phyloP scores from a whole-genome alignment of 2,888 invertebrate species.

The Muschampia plurimacula region DNA sequence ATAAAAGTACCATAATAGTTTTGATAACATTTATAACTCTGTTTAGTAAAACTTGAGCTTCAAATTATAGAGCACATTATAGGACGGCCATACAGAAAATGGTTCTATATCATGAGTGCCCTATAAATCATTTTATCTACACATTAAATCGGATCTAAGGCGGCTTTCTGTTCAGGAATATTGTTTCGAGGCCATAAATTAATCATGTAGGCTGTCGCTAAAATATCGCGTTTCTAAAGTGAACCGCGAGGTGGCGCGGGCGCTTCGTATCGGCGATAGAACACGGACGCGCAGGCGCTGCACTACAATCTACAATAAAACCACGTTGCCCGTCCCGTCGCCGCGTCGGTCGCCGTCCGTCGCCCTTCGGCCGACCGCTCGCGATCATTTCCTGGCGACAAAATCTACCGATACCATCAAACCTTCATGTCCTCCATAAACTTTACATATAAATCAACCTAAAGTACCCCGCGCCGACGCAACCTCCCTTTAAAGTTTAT shows the following conservation, averaged over 20 bases:
- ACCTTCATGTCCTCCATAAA: constrained; percentile 65
- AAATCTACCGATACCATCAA: constrained; percentile 80
- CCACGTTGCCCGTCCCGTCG: constrained; percentile 47
- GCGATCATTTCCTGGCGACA: constrained; percentile 81
- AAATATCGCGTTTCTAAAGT: constrained; percentile 78
- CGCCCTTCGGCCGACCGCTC: constrained; percentile 49
- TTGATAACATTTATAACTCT: neutral
- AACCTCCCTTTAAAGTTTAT: constrained; percentile 66
- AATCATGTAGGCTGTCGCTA: constrained; percentile 85
- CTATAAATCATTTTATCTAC: constrained; percentile 80
- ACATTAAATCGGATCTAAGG: constrained; percentile 76
- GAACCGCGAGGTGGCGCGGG: constrained; percentile 64
- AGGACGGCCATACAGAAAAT: constrained; percentile 49
- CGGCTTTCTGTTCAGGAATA: constrained; percentile 68
- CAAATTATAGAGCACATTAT: constrained; percentile 20
- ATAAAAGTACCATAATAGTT: too few species aligned
- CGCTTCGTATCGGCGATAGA: constrained; percentile 71
- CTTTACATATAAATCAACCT: constrained; percentile 73
- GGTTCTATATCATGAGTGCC: constrained; percentile 57
- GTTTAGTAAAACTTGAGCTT: constrained; percentile 3
- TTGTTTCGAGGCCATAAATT: constrained; percentile 80
- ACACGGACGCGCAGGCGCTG: constrained; percentile 65
- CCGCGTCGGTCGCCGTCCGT: constrained; percentile 44
- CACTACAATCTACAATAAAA: constrained; percentile 69
- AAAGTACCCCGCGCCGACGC: constrained; percentile 58